Conservation (phyloP, 2,113 vertebrate genomes). For the Tragelaphus scriptus region DNA sequence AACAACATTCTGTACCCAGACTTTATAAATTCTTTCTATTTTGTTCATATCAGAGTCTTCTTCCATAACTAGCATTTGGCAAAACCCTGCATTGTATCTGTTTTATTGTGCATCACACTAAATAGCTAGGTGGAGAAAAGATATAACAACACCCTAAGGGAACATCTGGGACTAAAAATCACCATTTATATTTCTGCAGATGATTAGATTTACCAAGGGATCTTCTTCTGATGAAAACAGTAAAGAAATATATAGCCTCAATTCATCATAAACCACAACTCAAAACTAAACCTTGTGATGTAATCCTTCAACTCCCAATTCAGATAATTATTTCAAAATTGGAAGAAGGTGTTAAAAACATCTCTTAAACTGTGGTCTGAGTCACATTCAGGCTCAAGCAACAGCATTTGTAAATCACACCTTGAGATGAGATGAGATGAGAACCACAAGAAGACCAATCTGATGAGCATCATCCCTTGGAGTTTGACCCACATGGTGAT, state of each 20-base stretch:
- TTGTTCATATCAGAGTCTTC: neutral
- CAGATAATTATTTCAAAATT: neutral
- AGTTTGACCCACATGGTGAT: neutral
- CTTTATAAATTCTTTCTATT: neutral
- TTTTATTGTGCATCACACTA: neutral
- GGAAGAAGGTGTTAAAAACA: neutral
- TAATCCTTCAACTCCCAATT: neutral
- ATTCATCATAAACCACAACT: neutral
- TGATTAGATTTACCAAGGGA: neutral
- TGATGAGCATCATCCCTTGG: neutral
- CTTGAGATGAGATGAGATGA: neutral
- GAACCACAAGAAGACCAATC: neutral
- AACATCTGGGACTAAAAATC: neutral
- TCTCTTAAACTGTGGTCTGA: neutral
- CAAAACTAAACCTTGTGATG: neutral
- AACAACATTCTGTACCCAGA: neutral
- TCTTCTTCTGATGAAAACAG: neutral
- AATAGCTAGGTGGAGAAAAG: neutral
- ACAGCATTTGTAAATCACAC: neutral
- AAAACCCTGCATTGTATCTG: neutral
- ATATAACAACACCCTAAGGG: neutral
- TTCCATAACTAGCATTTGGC: neutral
- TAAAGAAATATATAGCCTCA: neutral
- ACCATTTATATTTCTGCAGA: neutral
- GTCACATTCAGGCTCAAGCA: neutral